phyloP scores from a whole-genome alignment of 2,888 invertebrate genomes.

The Tryphoninae sp. region DNA sequence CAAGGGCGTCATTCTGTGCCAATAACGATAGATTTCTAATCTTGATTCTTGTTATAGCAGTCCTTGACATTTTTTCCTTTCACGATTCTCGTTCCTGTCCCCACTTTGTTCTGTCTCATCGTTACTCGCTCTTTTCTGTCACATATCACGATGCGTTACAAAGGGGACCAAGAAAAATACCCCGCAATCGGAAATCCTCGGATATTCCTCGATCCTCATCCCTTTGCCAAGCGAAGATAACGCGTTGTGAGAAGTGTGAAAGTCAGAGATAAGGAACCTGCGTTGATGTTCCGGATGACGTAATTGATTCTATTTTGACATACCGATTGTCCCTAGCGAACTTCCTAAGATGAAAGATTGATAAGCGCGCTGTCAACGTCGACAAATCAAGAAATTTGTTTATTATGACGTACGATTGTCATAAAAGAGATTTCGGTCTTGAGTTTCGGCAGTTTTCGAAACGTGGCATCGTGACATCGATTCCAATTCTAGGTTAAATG shows the following conservation, averaged over 20 bases:
- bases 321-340: not conserved
- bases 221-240: slow-evolving; percentile 3
- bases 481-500: too few relatives aligned
- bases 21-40: slow-evolving; percentile 49
- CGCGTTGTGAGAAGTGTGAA: slow-evolving; percentile 5
- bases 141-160: not conserved
- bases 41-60: slow-evolving; percentile 56
- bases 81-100: not conserved
- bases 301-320: slow-evolving; percentile 35
- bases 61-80: slow-evolving; percentile 23
- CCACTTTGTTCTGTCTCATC: slow-evolving; percentile 5
- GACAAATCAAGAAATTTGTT: slow-evolving; percentile 10
- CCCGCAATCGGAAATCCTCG: not conserved
- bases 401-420: too few relatives aligned
- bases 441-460: too few relatives aligned
- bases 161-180: slow-evolving; percentile 2
- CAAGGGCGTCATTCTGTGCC: not conserved
- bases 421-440: too few relatives aligned
- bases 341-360: not conserved
- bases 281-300: slow-evolving; percentile 3
- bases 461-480: too few relatives aligned
- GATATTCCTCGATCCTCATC: not conserved
- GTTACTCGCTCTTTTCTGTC: slow-evolving; percentile 2
- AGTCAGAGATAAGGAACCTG: slow-evolving; percentile 35
- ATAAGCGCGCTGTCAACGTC: not conserved